Base-by-base conservation (phyloP, 2,113 vertebrate genomes). In the Percina caprodes region DNA sequence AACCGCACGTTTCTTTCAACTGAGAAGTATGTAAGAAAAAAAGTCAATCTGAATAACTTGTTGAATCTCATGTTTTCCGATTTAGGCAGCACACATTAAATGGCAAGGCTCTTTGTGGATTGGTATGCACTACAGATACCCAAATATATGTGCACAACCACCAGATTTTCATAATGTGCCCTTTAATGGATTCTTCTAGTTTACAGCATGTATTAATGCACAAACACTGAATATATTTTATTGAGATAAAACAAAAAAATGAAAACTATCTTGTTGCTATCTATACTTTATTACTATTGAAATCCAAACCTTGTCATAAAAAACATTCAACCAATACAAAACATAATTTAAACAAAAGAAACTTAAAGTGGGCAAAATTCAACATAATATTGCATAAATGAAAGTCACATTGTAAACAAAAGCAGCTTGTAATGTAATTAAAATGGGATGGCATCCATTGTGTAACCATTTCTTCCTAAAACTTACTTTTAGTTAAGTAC, bases 351-450 rank as follows among this genome's bases (percentile, higher is more conserved):
- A 73, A 88, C 19, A 49, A 15, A 55, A 42, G 55, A 78, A n/a
- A 85, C 61, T 21, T 52, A 68, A 88, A 77, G 79, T 86, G 89
- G 92, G 90, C 90, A 92, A 86, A 84, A 73, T 78, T 46, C 52
- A 88, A 82, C 54, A 39, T 33, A 78, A 88, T 59, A 58, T 80
- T 78, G 48, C 78, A 90, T 33, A 4, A 67, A 72, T 54, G 11
- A 84, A 79, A 30, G 33, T 86, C 23, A 86, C 65, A 63, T 24
- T 74, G 63, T 70, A 69, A 80, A 85, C 35, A 73, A 15, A 66
- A 85, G 68, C 80, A 84, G 69, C 9, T 42, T 30, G 30, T 2
- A 42, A 33, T 58, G 52, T 14, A 52, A 69, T 30, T 70, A 23
- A 30, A 82, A 65, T 35, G 24, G n/a, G 45, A 76, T n/a, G 15